A percentile compares a stretch with the other conserved stretches of the same genome.
Conservation (phyloP, 2,797 vertebrate species). For the Manis crassicaudata region DNA sequence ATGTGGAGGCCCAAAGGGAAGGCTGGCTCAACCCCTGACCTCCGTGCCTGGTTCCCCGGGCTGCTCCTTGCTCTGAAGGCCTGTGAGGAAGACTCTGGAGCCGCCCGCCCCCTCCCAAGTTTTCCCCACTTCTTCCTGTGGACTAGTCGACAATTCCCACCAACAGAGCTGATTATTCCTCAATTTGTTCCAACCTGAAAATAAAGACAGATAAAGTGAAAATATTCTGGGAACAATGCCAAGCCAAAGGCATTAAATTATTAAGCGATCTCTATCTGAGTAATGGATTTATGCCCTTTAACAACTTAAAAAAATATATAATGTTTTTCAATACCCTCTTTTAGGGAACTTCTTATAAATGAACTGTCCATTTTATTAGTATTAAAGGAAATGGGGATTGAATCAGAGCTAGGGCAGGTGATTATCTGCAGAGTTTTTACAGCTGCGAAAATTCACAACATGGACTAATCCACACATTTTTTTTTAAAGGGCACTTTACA, state of each 20-base stretch:
- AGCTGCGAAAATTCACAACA: slow-evolving; percentile 81
- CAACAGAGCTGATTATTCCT: slow-evolving; percentile 65
- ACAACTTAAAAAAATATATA: slow-evolving; percentile 81
- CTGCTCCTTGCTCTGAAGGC: neutral
- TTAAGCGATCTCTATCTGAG: slow-evolving; percentile 83
- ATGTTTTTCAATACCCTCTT: slow-evolving; percentile 78
- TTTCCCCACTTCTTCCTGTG: neutral
- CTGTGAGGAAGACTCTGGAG: accelerated
- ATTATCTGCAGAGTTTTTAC: slow-evolving; percentile 79
- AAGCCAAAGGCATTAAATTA: slow-evolving; percentile 85
- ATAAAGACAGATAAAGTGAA: slow-evolving; percentile 85
- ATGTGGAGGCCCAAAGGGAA: neutral
- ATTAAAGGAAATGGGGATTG: slow-evolving; percentile 76
- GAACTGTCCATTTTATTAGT: slow-evolving; percentile 78
- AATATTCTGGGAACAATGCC: slow-evolving; percentile 85
- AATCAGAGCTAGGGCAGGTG: slow-evolving; percentile 59
- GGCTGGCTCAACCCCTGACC: neutral
- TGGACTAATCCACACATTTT: slow-evolving; percentile 79
- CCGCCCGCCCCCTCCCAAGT: accelerated
- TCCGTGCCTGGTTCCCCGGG: accelerated
- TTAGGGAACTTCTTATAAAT: slow-evolving; percentile 79
- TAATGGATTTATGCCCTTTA: slow-evolving; percentile 85
- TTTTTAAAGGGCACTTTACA: slow-evolving; percentile 83
- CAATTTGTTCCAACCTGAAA: slow-evolving; percentile 84
- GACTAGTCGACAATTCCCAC: slow-evolving; percentile 46